phyloP scores from a whole-genome alignment of 2,797 vertebrate genomes.

The Calcarius lapponicus region DNA sequence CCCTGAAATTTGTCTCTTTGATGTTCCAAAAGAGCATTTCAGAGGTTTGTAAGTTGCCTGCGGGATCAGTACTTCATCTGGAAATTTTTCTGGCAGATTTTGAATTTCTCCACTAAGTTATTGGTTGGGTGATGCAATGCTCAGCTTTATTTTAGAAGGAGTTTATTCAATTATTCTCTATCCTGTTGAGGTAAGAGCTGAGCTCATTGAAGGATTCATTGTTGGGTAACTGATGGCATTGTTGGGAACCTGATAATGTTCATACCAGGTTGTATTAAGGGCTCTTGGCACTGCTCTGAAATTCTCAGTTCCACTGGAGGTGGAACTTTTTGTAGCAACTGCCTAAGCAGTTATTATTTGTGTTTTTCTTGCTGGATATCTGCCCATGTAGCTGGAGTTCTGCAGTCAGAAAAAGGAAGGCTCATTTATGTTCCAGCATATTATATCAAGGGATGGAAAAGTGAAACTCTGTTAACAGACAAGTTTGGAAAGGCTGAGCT shows the following conservation, averaged over 20 bases:
- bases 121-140: background rate
- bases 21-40: background rate
- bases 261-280: fast-evolving
- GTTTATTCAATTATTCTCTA: background rate
- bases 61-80: background rate
- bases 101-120: background rate
- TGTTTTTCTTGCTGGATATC: background rate
- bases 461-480: background rate
- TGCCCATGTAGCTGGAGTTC: background rate
- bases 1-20: background rate
- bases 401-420: background rate
- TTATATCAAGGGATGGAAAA: background rate
- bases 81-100: background rate
- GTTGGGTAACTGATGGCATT: background rate
- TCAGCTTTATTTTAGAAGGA: background rate
- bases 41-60: background rate
- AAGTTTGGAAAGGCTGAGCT: background rate
- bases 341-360: background rate
- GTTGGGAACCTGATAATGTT: background rate
- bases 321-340: background rate
- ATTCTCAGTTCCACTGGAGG: background rate
- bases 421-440: background rate
- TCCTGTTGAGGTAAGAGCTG: background rate
- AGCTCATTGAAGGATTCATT: background rate
- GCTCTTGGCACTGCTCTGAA: background rate